Conservation (phyloP, 37 sponge, comb jelly and placozoan genomes). For the Spongia lamella region DNA sequence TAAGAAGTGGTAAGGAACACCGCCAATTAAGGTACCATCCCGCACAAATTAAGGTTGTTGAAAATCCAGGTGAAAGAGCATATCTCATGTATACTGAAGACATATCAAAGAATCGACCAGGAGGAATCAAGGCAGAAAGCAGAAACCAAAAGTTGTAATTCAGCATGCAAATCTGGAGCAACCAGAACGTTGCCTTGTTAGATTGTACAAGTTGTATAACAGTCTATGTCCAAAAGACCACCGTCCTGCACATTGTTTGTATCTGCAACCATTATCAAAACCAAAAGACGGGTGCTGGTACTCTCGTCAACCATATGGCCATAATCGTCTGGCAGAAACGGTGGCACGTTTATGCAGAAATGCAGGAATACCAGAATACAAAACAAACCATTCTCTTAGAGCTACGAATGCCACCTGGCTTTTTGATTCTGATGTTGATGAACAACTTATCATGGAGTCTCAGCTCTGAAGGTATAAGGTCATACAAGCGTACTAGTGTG, state of each 20-base stretch:
- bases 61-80: not conserved
- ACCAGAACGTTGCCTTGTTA: slow-evolving; percentile 12
- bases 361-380: not conserved
- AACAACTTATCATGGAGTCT: slow-evolving; percentile 40
- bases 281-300: slow-evolving; percentile 3
- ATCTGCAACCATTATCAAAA: slow-evolving; percentile 5
- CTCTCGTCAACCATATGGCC: not conserved
- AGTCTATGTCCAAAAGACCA: slow-evolving; percentile 15
- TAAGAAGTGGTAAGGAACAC: not conserved
- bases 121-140: not conserved
- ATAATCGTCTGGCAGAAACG: not conserved
- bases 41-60: not conserved
- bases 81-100: not conserved
- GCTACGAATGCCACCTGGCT: slow-evolving; percentile 13
- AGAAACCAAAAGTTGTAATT: not conserved
- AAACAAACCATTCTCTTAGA: slow-evolving; percentile 4
- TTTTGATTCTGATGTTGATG: slow-evolving; percentile 28
- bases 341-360: not conserved
- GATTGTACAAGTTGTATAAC: slow-evolving; percentile 9
- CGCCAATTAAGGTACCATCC: not conserved
- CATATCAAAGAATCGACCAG: not conserved
- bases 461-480: slow-evolving; percentile 19
- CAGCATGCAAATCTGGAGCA: slow-evolving; percentile 8
- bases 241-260: slow-evolving; percentile 8
- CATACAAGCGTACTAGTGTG: slow-evolving; percentile 17